Base-by-base conservation (phyloP, 2,113 vertebrate species). In the Erpornis zantholeuca region DNA sequence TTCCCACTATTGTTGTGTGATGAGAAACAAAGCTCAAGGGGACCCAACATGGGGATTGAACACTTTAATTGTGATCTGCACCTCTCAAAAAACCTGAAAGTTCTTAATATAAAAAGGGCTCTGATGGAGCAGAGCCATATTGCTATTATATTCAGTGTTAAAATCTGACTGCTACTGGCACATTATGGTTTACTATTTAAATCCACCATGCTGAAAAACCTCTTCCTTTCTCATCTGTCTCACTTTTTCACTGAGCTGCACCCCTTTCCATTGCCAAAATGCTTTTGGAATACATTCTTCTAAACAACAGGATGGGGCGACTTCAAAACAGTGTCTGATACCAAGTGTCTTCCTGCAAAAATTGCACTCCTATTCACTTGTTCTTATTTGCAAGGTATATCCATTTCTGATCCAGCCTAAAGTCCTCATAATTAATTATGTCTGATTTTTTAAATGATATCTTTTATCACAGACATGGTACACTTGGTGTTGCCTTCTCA, bases 81-180 rank as follows among this genome's bases (percentile, higher is more conserved):
- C 7, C 35, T 56, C 69, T 89, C 60, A 80, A 83, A 88, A 86
- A 87, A 35, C 28, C 87, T 73, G 69, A 90, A 63, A 3, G 22
- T 70, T 90, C 82, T 90, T 81, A 35, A 81, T 54, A 79, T 42
- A 88, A 91, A 91, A 85, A 12, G 0, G 17, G 64, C 40, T 86
- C 64, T 92, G 59, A 75, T 65, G 86, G 54, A 81, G 75, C 60
- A 84, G 27, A 86, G 56, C 33, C 80, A 92, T 89, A 79, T 89
- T 95, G 88, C 60, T 88, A 40, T 97, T 84, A 75, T 86, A 94
- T 81, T 95, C 86, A 81, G 70, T 49, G 86, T 73, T 88, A 87
- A 95, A 94, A 89, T 65, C 64, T 84, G 73, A 79, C 75, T 85
- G 61, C 40, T 86, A 49, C 56, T 89, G 86, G 47, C 89, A 95